A percentile compares a stretch with the other conserved stretches of the same genome.
phyloP scores from a whole-genome alignment of 2,797 vertebrate species.

The Arnoldichthys spilopterus region DNA sequence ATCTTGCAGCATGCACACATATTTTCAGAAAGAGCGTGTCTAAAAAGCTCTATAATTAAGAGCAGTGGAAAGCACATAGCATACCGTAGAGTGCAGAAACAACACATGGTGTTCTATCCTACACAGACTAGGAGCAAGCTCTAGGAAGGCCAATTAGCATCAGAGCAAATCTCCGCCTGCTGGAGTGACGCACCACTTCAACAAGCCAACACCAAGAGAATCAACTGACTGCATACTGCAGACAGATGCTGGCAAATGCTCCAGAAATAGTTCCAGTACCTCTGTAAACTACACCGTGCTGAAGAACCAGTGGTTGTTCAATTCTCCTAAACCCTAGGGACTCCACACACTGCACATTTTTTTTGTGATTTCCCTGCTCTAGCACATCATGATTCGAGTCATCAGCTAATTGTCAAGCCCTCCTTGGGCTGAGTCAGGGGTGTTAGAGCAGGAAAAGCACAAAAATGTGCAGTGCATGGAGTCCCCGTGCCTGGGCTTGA shows the following conservation, averaged over 20 bases:
- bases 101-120: constrained; percentile 27
- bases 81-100: not conserved
- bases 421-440: too few species aligned
- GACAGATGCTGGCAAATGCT: constrained; percentile 13
- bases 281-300: constrained; percentile 15
- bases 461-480: constrained; percentile 19
- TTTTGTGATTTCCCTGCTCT: constrained; percentile 6
- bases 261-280: not conserved
- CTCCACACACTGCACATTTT: constrained; percentile 1
- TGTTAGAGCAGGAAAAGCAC: too few species aligned
- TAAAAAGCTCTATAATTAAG: not conserved
- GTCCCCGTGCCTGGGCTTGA: not conserved
- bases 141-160: constrained; percentile 41
- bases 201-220: constrained; percentile 14
- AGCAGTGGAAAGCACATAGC: not conserved
- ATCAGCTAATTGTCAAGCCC: constrained; percentile 29
- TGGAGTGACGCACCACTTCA: constrained; percentile 33
- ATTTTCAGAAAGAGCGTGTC: not conserved
- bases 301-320: constrained; percentile 21
- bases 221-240: not conserved
- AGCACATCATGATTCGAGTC: constrained; percentile 3
- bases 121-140: constrained; percentile 60
- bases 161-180: constrained; percentile 33
- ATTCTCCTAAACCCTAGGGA: not conserved
- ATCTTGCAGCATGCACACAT: not conserved